Conservation (phyloP, 2,113 vertebrate genomes). For the Aldabrachelys gigantea region DNA sequence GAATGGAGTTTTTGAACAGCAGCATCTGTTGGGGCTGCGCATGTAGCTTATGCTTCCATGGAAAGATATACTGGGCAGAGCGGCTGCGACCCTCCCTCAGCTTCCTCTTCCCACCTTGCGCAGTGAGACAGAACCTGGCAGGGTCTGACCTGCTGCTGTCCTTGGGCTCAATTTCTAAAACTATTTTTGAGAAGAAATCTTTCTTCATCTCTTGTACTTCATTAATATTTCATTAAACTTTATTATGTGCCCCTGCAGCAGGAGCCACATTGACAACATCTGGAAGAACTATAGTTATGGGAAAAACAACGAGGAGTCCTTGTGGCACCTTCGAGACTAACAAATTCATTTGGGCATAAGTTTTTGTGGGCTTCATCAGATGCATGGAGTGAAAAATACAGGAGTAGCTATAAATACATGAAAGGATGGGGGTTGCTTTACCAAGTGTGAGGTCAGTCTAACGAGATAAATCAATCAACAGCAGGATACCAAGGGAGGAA, state of each 20-base stretch:
- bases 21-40: neutral
- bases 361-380: too few species aligned
- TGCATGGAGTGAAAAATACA: too few species aligned
- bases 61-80: neutral
- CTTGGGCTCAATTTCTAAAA: neutral
- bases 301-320: neutral
- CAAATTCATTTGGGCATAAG: too few species aligned
- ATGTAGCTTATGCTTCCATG: neutral
- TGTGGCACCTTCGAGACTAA: too few species aligned
- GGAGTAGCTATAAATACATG: too few species aligned
- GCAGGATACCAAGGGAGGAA: too few species aligned
- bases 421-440: too few species aligned
- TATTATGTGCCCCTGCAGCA: neutral
- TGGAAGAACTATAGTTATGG: neutral
- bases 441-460: too few species aligned
- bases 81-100: neutral
- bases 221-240: neutral
- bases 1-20: neutral
- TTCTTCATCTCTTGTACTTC: neutral
- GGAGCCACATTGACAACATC: neutral
- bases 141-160: neutral
- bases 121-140: neutral
- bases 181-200: neutral
- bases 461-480: too few species aligned
- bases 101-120: neutral